phyloP scores from a whole-genome alignment of 35 echinoderm and acorn worm species.

The Apostichopus parvimensis region DNA sequence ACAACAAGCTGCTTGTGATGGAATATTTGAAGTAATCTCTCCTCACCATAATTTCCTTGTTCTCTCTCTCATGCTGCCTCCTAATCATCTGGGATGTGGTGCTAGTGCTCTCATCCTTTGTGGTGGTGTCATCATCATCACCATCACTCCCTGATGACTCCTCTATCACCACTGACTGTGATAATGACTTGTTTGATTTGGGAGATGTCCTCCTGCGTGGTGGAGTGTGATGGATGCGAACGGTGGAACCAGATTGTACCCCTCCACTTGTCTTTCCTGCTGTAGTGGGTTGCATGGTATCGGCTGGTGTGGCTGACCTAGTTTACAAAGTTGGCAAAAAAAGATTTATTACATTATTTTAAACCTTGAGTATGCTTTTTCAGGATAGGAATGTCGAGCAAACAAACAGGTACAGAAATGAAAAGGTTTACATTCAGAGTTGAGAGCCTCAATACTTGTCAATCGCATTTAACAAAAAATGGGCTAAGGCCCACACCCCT shows the following conservation, averaged over 20 bases:
- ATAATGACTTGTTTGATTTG: not conserved
- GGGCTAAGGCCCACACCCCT: too few relatives aligned
- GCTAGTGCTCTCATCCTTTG: conserved; percentile 16
- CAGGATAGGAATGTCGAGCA: too few relatives aligned
- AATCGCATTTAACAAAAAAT: too few relatives aligned
- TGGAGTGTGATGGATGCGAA: not conserved
- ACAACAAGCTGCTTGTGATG: too few relatives aligned
- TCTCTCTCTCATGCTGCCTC: conserved; percentile 5
- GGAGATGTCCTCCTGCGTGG: not conserved
- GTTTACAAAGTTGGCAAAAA: not conserved
- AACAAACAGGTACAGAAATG: too few relatives aligned
- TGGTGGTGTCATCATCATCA: conserved; percentile 31
- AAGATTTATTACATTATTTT: too few relatives aligned
- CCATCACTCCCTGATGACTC: conserved; percentile 12
- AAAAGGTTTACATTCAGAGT: too few relatives aligned
- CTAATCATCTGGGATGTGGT: not conserved
- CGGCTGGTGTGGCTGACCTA: not conserved
- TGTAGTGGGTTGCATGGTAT: not conserved
- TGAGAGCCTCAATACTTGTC: too few relatives aligned
- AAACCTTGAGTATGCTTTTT: too few relatives aligned
- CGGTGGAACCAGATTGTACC: not conserved
- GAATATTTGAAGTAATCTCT: not conserved
- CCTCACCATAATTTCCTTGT: conserved; percentile 39
- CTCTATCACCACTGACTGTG: conserved; percentile 25
- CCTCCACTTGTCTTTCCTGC: not conserved